These are phyloP conservation scores for Brachirus orientalis DNA, from an alignment of 2,113 vertebrate species.

Conservation along the genomic window DNA sequence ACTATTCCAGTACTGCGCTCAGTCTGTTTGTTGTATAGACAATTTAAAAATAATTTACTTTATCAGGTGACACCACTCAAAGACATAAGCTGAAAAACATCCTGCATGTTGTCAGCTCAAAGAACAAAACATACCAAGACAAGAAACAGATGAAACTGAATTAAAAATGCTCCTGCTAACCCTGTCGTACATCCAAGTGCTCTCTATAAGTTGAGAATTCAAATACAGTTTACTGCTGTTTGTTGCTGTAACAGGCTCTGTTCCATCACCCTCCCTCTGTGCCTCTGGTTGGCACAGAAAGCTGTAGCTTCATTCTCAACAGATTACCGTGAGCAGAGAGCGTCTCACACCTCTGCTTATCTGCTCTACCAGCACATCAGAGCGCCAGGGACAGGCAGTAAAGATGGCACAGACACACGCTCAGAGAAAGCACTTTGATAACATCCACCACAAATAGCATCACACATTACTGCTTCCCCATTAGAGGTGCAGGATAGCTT, in stretches of 20 bases:
- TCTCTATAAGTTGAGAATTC: constrained; percentile 21
- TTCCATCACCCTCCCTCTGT: constrained; percentile 25
- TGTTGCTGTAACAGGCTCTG: constrained; percentile 47
- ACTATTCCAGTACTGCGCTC: constrained; percentile 11
- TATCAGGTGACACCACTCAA: constrained; percentile 16
- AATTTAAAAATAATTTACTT: not conserved
- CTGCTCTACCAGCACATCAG: constrained; percentile 40
- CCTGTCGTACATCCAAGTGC: constrained; percentile 3
- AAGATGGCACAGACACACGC: constrained; percentile 36
- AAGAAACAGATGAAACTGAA: constrained; percentile 47
- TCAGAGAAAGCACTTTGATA: constrained; percentile 43
- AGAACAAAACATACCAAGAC: not conserved
- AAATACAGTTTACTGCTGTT: constrained; percentile 42
- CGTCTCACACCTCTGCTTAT: constrained; percentile 65
- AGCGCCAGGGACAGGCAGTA: constrained; percentile 31
- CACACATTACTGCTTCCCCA: constrained; percentile 20
- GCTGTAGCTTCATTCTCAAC: constrained; percentile 39
- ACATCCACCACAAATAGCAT: constrained; percentile 62
- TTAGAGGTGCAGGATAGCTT: constrained; percentile 34
- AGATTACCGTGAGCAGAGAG: constrained; percentile 60
- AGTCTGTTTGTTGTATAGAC: not conserved
- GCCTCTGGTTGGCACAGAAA: constrained; percentile 27
- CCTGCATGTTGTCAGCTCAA: constrained; percentile 1
- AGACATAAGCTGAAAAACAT: constrained; percentile 17
- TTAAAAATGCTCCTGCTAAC: constrained; percentile 38